Percentiles rank a stretch among this genome's conserved stretches.
These are phyloP conservation scores for Thumatha senex DNA, from an alignment of 2,888 invertebrate species.

Conservation along the genomic window DNA sequence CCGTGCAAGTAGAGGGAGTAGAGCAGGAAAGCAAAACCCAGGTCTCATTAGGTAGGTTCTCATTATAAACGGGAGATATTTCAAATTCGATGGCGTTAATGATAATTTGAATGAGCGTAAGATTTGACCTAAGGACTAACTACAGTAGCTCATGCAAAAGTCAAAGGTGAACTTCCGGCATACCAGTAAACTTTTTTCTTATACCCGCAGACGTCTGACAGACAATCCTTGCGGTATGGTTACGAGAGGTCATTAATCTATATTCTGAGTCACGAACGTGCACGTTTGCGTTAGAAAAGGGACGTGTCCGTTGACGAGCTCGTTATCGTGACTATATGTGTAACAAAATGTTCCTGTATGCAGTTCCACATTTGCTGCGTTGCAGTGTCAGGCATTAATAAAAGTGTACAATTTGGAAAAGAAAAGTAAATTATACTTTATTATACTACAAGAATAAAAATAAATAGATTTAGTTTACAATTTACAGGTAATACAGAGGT, in stretches of 20 bases:
- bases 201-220: constrained; percentile 21
- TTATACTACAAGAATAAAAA: no score
- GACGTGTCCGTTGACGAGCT: constrained; percentile 46
- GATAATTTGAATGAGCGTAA: no score
- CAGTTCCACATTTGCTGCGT: constrained; percentile 19
- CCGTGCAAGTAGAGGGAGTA: no score
- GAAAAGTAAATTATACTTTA: no score
- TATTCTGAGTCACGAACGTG: constrained; percentile 29
- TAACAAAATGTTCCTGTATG: constrained; percentile 28
- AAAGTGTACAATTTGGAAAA: no score
- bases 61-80: background rate
- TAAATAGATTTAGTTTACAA: no score
- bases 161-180: background rate
- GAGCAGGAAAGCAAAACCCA: no score
- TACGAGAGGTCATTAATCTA: constrained; percentile 36
- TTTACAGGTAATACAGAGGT: no score
- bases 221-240: constrained; percentile 25
- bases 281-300: constrained; percentile 37
- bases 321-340: constrained; percentile 40
- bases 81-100: background rate
- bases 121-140: no score
- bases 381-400: background rate
- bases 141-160: background rate
- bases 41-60: no score
- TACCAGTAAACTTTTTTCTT: background rate